Conservation (phyloP, 2,888 invertebrate species). For the Allolobophora icterica region DNA sequence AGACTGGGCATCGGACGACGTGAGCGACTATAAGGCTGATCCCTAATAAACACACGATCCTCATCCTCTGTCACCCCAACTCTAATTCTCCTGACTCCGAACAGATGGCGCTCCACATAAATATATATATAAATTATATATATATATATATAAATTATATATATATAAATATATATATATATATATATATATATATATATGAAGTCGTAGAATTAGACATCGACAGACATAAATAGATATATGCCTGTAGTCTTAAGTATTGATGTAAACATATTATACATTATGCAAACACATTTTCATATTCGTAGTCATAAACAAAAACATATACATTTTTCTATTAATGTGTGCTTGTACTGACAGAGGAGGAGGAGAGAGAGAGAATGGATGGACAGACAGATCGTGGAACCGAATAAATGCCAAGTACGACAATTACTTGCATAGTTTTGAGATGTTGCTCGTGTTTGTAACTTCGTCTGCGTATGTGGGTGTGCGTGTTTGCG, state of each 20-base stretch:
- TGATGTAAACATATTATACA: too few relatives aligned
- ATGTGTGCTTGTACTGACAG: background rate
- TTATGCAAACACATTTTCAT: too few relatives aligned
- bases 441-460: background rate
- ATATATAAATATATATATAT: too few relatives aligned
- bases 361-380: background rate
- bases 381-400: background rate
- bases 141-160: too few relatives aligned
- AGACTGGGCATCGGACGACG: background rate
- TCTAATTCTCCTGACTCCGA: background rate
- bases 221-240: too few relatives aligned
- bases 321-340: too few relatives aligned
- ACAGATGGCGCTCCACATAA: background rate
- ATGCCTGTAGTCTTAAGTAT: too few relatives aligned
- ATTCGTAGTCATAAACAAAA: too few relatives aligned
- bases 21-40: background rate
- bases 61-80: background rate
- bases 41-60: slow-evolving; percentile 12
- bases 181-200: too few relatives aligned
- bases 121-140: too few relatives aligned
- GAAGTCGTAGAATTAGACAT: too few relatives aligned
- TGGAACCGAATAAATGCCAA: background rate
- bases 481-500: background rate
- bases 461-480: background rate
- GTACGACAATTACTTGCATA: background rate